Percentiles rank a stretch among this genome's conserved stretches.
Conservation (phyloP, 1,140 invertebrate genomes). For the Lasaia peninsularis region DNA sequence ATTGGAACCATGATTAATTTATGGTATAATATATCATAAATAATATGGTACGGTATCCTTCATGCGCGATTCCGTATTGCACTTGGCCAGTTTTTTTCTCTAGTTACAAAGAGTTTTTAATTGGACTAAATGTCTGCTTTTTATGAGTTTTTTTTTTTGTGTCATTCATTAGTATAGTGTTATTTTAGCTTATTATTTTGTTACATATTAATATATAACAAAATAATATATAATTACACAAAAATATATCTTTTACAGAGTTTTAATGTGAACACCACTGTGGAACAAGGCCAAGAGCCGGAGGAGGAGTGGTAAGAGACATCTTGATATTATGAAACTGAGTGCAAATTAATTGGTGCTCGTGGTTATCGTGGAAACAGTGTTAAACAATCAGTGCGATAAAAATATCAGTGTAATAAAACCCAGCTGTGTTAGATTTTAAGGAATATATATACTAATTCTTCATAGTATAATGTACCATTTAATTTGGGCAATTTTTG, state of each 20-base stretch:
- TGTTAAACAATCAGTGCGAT: background rate
- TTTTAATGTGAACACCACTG: slow-evolving; percentile 34
- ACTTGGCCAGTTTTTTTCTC: no score
- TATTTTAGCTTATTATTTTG: no score
- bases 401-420: slow-evolving; percentile 4
- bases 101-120: no score
- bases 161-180: no score
- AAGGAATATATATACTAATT: background rate
- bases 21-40: no score
- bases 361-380: background rate
- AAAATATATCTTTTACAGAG: slow-evolving; percentile 5
- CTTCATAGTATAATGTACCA: background rate
- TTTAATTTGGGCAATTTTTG: slow-evolving; percentile 4
- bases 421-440: slow-evolving; percentile 15
- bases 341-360: slow-evolving; percentile 15
- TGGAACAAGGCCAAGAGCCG: slow-evolving; percentile 49
- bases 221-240: no score
- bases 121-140: no score
- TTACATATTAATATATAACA: no score
- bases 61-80: no score
- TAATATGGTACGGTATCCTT: no score
- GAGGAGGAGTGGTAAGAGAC: slow-evolving; percentile 65
- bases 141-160: no score
- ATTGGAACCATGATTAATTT: no score
- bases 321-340: slow-evolving; percentile 31